These are phyloP conservation scores for Brenthis hecate DNA, from an alignment of 2,888 invertebrate species.

Conservation along the genomic window DNA sequence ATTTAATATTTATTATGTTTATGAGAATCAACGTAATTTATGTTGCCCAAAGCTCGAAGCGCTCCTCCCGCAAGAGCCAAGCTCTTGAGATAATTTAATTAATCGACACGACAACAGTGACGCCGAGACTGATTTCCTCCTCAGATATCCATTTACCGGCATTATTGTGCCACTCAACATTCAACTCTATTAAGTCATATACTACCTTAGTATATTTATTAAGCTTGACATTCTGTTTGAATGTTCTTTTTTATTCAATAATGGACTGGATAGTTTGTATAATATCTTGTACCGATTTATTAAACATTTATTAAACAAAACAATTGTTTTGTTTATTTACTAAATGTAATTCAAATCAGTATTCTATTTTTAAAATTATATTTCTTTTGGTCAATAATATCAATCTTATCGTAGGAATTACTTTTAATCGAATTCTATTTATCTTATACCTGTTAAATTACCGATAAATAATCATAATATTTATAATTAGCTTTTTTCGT, in stretches of 20 bases:
- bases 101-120: conserved; percentile 69
- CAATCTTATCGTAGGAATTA: too few relatives aligned
- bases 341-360: too few relatives aligned
- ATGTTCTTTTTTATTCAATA: background rate
- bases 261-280: too few relatives aligned
- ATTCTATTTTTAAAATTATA: too few relatives aligned
- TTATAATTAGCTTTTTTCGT: too few relatives aligned
- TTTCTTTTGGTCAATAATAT: too few relatives aligned
- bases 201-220: conserved; percentile 10
- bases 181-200: conserved; percentile 57
- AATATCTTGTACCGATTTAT: too few relatives aligned
- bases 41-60: conserved; percentile 45
- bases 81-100: conserved; percentile 74
- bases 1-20: background rate
- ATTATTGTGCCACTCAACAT: conserved; percentile 71
- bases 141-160: conserved; percentile 74
- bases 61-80: conserved; percentile 41
- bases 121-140: conserved; percentile 71
- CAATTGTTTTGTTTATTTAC: too few relatives aligned
- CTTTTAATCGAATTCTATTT: too few relatives aligned
- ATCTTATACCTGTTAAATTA: too few relatives aligned
- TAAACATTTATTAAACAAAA: too few relatives aligned
- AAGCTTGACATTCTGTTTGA: background rate
- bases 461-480: too few relatives aligned
- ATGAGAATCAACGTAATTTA: conserved; percentile 21